A percentile compares a stretch with the other conserved stretches of the same genome.
Evolutionary conservation across 2,113 vertebrate species (phyloP).

Genomic region (Rhineura floridana): DNA sequence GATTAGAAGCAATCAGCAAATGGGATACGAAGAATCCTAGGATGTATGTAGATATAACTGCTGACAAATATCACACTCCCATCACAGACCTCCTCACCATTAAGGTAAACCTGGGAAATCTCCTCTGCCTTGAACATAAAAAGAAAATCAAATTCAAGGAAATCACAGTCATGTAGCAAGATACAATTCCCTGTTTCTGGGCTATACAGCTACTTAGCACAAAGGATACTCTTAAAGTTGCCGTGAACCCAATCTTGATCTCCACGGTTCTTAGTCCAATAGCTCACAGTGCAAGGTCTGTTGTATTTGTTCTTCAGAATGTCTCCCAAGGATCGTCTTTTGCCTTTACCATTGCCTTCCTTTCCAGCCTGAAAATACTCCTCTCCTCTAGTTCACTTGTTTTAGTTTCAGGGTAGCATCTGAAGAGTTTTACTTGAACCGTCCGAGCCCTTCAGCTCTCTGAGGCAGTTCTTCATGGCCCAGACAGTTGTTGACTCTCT

Average conservation of each 20-base stretch:
- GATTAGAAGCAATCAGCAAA: not conserved
- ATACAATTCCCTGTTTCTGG: not conserved
- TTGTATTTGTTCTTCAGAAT: slow-evolving; percentile 21
- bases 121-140: not conserved
- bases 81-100: not conserved
- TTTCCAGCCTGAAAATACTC: not conserved
- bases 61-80: not conserved
- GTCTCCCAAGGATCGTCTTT: not conserved
- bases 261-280: not conserved
- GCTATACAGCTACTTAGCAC: not conserved
- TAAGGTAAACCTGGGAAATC: not conserved
- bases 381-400: not conserved
- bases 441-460: not conserved
- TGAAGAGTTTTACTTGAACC: not conserved
- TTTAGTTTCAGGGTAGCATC: fast-evolving
- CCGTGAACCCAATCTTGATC: not conserved
- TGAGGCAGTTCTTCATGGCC: slow-evolving; percentile 2
- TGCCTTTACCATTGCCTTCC: not conserved
- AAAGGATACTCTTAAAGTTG: slow-evolving; percentile 31
- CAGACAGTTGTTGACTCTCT: not conserved
- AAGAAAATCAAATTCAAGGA: not conserved
- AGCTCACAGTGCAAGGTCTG: not conserved
- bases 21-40: not conserved
- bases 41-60: not conserved
- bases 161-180: no score